Conservation (phyloP, 1,140 invertebrate species). For the Mercenaria mercenaria region DNA sequence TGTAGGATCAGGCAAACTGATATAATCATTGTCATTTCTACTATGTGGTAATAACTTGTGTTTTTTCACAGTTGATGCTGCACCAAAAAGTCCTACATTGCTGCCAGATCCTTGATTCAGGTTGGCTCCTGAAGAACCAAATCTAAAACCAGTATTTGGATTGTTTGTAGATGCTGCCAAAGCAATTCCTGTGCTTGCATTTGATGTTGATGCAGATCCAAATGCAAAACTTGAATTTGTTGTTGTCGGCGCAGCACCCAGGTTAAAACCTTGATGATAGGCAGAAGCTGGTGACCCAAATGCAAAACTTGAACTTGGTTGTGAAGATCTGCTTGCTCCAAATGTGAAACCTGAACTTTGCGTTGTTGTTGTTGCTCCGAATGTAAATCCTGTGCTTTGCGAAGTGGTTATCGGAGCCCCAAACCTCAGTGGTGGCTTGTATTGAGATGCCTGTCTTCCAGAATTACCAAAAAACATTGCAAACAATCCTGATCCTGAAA, state of each 20-base stretch:
- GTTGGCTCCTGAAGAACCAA: too few species aligned
- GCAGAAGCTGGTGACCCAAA: neutral
- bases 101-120: too few species aligned
- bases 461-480: neutral
- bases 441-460: neutral
- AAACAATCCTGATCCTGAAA: neutral
- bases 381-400: neutral
- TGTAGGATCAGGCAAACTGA: too few species aligned
- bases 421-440: neutral
- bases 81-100: too few species aligned
- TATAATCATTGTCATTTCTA: too few species aligned
- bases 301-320: neutral
- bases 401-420: neutral
- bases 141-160: too few species aligned
- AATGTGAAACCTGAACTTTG: neutral
- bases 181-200: too few species aligned
- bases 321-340: neutral
- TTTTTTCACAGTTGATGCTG: too few species aligned
- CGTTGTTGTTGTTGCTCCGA: neutral
- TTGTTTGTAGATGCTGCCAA: too few species aligned
- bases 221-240: too few species aligned
- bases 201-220: too few species aligned
- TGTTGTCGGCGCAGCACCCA: neutral
- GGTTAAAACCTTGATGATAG: neutral
- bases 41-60: too few species aligned